Conservation (phyloP, 1,140 invertebrate species). For the Rhynchophorus ferrugineus region DNA sequence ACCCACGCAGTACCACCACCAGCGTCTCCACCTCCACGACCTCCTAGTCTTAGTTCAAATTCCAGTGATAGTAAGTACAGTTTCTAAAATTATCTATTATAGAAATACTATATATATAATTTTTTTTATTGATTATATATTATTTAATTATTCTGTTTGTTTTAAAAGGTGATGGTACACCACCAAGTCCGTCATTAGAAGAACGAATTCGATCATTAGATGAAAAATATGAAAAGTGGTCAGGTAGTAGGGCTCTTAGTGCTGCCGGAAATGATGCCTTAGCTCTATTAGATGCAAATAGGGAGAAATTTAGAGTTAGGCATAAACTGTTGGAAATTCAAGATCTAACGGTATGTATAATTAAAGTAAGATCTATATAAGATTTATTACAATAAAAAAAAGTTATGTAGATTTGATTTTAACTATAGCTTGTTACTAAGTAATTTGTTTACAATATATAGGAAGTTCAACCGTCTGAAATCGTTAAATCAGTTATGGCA, state of each 20-base stretch:
- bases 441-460: conserved; percentile 39
- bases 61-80: conserved; percentile 43
- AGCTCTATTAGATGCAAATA: conserved; percentile 50
- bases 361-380: conserved; percentile 31
- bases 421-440: too few species aligned
- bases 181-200: conserved; percentile 64
- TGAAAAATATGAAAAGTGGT: conserved; percentile 89
- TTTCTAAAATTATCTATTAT: background rate
- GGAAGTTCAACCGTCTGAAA: conserved; percentile 84
- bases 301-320: conserved; percentile 48
- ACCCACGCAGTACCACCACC: conserved; percentile 44
- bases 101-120: background rate
- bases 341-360: conserved; percentile 39
- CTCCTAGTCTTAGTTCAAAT: conserved; percentile 50
- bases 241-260: conserved; percentile 53
- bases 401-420: conserved; percentile 48
- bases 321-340: conserved; percentile 52
- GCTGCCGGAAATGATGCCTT: conserved; percentile 50
- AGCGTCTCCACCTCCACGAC: conserved; percentile 51
- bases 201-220: conserved; percentile 79
- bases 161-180: conserved; percentile 42
- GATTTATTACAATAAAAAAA: conserved; percentile 13
- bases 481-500: conserved; percentile 83
- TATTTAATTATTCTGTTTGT: too few species aligned
- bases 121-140: background rate